Evolutionary conservation across 2,888 invertebrate species (phyloP).

Genomic region (Ichneumoninae sp.): DNA sequence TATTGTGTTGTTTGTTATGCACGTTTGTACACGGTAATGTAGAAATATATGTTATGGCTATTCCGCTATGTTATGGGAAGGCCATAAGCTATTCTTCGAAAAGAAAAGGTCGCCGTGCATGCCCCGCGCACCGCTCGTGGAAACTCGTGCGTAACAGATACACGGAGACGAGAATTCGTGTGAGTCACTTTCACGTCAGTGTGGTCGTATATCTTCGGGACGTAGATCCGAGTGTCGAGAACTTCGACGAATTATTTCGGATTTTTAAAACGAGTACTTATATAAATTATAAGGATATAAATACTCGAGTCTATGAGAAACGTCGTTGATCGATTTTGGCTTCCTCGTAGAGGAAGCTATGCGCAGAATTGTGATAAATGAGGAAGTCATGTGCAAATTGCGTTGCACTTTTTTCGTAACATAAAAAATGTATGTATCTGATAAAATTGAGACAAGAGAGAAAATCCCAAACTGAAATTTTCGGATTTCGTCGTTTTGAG

Average conservation of each 20-base stretch:
- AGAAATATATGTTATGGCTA: conserved; percentile 25
- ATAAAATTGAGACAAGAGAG: no score
- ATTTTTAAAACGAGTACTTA: neutral
- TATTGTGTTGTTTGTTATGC: conserved; percentile 25
- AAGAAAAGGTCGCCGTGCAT: conserved; percentile 48
- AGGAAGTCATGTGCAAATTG: no score
- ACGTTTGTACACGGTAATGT: conserved; percentile 18
- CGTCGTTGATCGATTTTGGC: no score
- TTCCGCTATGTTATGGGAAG: conserved; percentile 13
- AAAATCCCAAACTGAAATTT: no score
- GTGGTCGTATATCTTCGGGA: neutral
- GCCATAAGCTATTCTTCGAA: conserved; percentile 46
- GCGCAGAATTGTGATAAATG: no score
- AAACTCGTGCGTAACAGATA: conserved; percentile 56
- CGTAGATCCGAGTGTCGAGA: neutral
- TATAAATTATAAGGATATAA: no score
- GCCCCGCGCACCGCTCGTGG: conserved; percentile 32
- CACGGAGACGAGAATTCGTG: conserved; percentile 49
- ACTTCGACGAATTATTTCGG: neutral
- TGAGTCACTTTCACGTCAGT: neutral
- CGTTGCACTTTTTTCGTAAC: no score
- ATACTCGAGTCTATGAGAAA: no score
- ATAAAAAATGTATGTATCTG: no score
- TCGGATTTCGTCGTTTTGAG: no score
- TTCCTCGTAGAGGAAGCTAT: no score